A percentile compares a stretch with the other conserved stretches of the same genome.
Conservation (phyloP, 2,113 vertebrate species). For the Butastur rufipennis region DNA sequence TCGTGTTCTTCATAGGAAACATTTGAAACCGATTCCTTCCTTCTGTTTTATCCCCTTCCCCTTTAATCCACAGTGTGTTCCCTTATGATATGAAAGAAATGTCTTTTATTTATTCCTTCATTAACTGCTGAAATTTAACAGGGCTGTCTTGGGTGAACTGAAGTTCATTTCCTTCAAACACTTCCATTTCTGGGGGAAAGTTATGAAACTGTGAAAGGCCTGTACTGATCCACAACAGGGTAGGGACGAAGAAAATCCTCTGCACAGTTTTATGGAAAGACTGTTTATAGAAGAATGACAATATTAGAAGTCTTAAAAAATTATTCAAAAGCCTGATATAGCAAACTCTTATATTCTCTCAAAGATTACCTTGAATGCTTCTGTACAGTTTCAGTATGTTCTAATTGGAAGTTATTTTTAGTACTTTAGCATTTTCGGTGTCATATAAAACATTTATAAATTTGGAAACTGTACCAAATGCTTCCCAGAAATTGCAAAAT, state of each 20-base stretch:
- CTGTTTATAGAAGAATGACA: neutral
- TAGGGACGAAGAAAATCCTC: neutral
- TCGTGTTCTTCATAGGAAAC: neutral
- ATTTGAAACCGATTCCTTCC: neutral
- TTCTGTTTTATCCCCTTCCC: neutral
- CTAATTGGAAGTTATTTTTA: slow-evolving; percentile 26
- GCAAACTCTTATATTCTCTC: neutral
- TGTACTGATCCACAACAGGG: neutral
- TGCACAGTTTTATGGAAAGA: neutral
- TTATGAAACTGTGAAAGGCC: neutral
- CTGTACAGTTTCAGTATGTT: neutral
- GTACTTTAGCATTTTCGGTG: neutral
- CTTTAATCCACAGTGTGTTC: neutral
- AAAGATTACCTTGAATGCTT: neutral
- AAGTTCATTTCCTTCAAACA: neutral
- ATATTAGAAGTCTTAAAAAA: neutral
- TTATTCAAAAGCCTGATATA: neutral
- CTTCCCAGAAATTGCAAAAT: slow-evolving; percentile 40
- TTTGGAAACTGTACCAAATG: slow-evolving; percentile 32
- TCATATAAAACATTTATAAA: slow-evolving; percentile 10
- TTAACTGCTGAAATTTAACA: neutral
- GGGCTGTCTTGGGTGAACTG: neutral
- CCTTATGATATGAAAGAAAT: neutral
- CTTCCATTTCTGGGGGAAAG: neutral
- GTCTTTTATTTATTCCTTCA: neutral